A percentile compares a stretch with the other conserved stretches of the same genome.
These are phyloP conservation scores for Microcebus lehilahytsara DNA, from an alignment of 2,113 vertebrate genomes.

Conservation along the genomic window DNA sequence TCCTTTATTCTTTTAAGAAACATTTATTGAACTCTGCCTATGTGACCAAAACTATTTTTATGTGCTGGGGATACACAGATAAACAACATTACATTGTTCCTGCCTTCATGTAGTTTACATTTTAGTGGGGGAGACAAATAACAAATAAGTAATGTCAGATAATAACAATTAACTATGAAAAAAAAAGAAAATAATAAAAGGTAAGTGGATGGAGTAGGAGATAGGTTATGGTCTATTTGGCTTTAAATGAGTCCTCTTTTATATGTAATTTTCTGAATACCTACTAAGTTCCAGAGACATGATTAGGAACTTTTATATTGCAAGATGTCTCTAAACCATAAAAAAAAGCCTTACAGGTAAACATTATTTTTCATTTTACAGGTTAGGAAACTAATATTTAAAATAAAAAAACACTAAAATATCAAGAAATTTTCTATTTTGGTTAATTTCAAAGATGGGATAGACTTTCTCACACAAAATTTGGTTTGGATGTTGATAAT, in stretches of 20 bases:
- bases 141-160: neutral
- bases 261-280: neutral
- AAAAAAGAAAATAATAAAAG: slow-evolving; percentile 30
- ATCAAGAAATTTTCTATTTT: neutral
- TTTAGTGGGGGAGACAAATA: neutral
- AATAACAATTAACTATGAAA: neutral
- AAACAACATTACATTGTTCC: neutral
- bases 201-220: neutral
- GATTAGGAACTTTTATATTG: neutral
- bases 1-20: neutral
- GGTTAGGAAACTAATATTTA: neutral
- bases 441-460: neutral
- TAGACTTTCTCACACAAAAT: neutral
- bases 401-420: neutral
- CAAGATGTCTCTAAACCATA: neutral
- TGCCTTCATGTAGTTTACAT: neutral
- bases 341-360: neutral
- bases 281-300: slow-evolving; percentile 14
- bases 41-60: neutral
- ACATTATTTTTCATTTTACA: slow-evolving; percentile 39
- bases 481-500: neutral
- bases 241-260: slow-evolving; percentile 2
- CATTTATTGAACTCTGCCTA: neutral
- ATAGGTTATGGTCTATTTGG: neutral
- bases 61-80: neutral